Conservation (phyloP, 2,113 vertebrate genomes). For the Lagopus muta region DNA sequence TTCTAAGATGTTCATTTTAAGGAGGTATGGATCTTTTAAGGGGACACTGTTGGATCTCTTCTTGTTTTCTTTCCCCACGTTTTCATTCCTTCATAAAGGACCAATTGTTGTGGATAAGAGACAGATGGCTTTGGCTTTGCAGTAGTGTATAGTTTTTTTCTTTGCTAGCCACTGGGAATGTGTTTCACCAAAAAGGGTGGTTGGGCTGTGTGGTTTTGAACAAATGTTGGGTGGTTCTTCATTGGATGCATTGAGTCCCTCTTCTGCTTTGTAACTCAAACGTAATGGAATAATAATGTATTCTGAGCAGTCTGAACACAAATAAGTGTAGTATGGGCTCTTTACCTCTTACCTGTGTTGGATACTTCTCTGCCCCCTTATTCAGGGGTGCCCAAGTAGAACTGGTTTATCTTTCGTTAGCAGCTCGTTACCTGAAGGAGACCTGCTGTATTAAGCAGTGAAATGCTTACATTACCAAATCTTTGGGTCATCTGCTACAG, state of each 20-base stretch:
- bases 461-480: not conserved
- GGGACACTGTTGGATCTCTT: not conserved
- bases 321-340: fast-evolving
- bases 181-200: not conserved
- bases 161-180: not conserved
- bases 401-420: not conserved
- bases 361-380: not conserved
- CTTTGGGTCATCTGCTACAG: not conserved
- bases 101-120: not conserved
- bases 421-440: not conserved
- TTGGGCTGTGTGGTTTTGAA: not conserved
- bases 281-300: not conserved
- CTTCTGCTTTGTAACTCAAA: not conserved
- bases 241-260: not conserved
- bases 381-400: not conserved
- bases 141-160: not conserved
- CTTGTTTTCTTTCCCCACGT: not conserved
- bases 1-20: not conserved
- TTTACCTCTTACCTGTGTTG: not conserved
- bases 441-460: not conserved
- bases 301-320: not conserved
- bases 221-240: not conserved
- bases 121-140: not conserved
- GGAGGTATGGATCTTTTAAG: not conserved
- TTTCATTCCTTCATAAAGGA: not conserved